Percentiles rank a stretch among this genome's conserved stretches.
phyloP scores from a whole-genome alignment of 2,113 vertebrate species.

The Drymodes brunneopygia region DNA sequence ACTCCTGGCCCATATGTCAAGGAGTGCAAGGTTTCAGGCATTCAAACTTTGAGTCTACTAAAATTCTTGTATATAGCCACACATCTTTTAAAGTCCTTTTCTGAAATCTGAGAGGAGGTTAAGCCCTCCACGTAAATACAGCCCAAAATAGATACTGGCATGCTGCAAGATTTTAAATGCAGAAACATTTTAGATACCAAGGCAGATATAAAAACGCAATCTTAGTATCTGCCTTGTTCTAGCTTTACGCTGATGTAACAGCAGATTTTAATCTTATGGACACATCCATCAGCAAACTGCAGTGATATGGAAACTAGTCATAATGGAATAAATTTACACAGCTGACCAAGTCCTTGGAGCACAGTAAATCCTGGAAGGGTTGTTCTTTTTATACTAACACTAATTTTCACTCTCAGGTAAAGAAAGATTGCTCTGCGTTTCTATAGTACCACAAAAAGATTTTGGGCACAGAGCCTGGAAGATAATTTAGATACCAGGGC shows the following conservation, averaged over 20 bases:
- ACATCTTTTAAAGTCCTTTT: background rate
- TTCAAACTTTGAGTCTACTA: background rate
- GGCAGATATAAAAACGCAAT: background rate
- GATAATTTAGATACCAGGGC: background rate
- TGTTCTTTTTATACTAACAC: conserved; percentile 2
- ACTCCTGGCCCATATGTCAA: background rate
- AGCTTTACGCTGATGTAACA: background rate
- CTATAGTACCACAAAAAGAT: background rate
- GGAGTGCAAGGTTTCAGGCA: background rate
- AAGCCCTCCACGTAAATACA: background rate
- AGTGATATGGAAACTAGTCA: background rate
- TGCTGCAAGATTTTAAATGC: conserved; percentile 2
- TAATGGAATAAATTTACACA: conserved; percentile 9
- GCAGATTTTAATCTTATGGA: conserved; percentile 34
- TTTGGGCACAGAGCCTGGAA: conserved; percentile 19
- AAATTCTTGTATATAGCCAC: background rate
- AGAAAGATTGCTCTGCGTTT: conserved; percentile 15
- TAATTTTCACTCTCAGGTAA: background rate
- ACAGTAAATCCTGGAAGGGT: background rate
- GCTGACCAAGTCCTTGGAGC: conserved; percentile 1
- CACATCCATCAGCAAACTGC: background rate
- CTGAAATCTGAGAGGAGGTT: background rate
- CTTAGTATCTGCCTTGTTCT: background rate
- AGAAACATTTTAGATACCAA: background rate
- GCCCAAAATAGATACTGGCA: background rate